Base-by-base conservation (phyloP, 1,140 invertebrate genomes). In the Cecropterus lyciades region DNA sequence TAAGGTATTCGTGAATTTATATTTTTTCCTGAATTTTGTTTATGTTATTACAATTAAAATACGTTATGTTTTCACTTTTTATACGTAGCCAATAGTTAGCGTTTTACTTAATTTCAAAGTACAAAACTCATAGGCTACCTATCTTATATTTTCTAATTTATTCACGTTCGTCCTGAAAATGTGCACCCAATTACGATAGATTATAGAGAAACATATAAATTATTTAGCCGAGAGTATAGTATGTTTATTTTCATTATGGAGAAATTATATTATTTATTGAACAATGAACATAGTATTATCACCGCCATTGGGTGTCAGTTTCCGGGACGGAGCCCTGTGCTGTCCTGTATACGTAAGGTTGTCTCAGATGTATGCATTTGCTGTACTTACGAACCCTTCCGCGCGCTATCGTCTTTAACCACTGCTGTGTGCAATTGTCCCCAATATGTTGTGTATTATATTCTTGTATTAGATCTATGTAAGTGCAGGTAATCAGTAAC, bases 31-130 rank as follows among this genome's bases (percentile, higher is more conserved):
- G 11, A 40, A 40, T 40, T n/a, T n/a, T 40, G 3, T 40, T 40
- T n/a, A 2, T 40, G 3, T 40, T 40, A 13, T 40, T 33, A 33
- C 30, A 40, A 40, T 40, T 5, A n/a, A 40, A 9, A 33, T 33
- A 10, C 30, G 30, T 33, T 33, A 33, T 9, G 6, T 9, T 33
- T 33, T 33, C 1, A 33, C 30, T 33, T 33, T 33, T 33, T 24
- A 24, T 24, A 24, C 16, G n/a, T 45, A 14, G 46, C 11, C 59
- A 62, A 51, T 68, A 73, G 67, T 74, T 73, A 80, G 80, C 80
- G 75, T 76, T 80, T 77, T 75, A 67, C 82, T 87, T 89, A 84
- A 83, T 89, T 87, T 85, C 85, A 87, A 89, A 91, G 89, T 91
- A 91, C 89, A 91, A 91, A 91, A 82, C 77, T 67, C 57, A 83